Percentiles rank a stretch among this genome's conserved stretches.
Conservation (phyloP, 2,888 invertebrate species). For the Aphidius colemani region DNA sequence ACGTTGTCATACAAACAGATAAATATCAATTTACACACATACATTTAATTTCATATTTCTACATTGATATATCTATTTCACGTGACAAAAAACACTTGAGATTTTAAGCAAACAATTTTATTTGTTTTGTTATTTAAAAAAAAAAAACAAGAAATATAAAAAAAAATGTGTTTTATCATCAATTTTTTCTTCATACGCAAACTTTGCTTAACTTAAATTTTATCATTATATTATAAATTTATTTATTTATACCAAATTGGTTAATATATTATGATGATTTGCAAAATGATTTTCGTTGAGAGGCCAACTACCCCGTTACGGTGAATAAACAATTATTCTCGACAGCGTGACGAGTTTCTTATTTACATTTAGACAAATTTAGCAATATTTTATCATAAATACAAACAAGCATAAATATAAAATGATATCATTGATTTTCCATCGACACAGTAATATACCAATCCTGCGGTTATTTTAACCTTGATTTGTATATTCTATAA, state of each 20-base stretch:
- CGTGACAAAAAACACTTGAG: too few relatives aligned
- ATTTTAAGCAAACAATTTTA: too few relatives aligned
- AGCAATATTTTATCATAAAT: background rate
- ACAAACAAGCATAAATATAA: background rate
- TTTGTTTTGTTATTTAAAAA: too few relatives aligned
- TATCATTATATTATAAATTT: background rate
- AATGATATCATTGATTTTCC: background rate
- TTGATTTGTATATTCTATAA: slow-evolving; percentile 32
- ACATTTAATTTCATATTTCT: too few relatives aligned
- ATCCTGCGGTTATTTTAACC: slow-evolving; percentile 34
- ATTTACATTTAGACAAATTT: slow-evolving; percentile 16
- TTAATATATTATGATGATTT: background rate
- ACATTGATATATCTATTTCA: too few relatives aligned
- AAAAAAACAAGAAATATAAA: too few relatives aligned
- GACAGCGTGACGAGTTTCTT: slow-evolving; percentile 35
- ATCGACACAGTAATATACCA: background rate
- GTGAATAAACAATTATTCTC: slow-evolving; percentile 24
- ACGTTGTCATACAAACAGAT: slow-evolving; percentile 2
- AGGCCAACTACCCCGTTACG: slow-evolving; percentile 34
- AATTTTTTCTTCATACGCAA: background rate
- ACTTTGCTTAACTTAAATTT: background rate
- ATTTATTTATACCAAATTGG: slow-evolving; percentile 13
- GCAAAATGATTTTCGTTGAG: slow-evolving; percentile 2
- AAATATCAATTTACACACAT: too few relatives aligned
- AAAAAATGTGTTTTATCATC: too few relatives aligned